Evolutionary conservation across 1,140 invertebrate species (phyloP), one percentile per base, ranked within the genome.

Genomic region (Acyrthosiphon pisum): DNA sequence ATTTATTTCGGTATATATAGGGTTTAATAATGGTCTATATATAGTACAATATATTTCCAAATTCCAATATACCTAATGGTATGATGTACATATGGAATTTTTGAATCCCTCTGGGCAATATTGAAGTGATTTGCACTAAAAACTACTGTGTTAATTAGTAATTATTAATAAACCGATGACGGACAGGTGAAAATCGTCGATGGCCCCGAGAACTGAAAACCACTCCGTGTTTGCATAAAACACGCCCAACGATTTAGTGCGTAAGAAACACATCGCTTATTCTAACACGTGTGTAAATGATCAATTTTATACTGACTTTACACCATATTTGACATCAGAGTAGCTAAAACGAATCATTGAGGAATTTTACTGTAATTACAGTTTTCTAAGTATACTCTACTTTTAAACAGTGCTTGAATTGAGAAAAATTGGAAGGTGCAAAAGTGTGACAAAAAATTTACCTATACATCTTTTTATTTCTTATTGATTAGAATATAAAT

Each of bases 111-210:
- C 23, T 14, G 26, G 83, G 41, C 9, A 26, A 41, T 4, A n/a
- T 87, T 46, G 11, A 46, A 44, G 84, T n/a, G 44, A 87, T 87
- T 87, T 87, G 46, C 44, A 46, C 44, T 87, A 46, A 35, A 48
- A 87, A 87, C 46, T 48, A 87, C 86, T 14, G 30, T 30, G 86
- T 87, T 87, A 87, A 87, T 87, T 87, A n/a, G 86, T 48, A 48
- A 87, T 87, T 87, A 87, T 87, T 87, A 48, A 87, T 87, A 35
- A 87, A 87, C 86, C 30, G 23, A 84, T 41, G 81, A 84, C 41
- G 46, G 46, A 50, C 46, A 87, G 86, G 30, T 87, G 46, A 87
- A 87, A 22, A 87, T 48, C 46, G 14, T 50, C 37, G 41, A 84
- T 44, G 41, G 37, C 23, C 37, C 41, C 81, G 18, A 46, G 26